Evolutionary conservation across 1,140 invertebrate genomes (phyloP), one percentile per base, ranked within the genome.

Genomic region (Euura saliciscinereae): DNA sequence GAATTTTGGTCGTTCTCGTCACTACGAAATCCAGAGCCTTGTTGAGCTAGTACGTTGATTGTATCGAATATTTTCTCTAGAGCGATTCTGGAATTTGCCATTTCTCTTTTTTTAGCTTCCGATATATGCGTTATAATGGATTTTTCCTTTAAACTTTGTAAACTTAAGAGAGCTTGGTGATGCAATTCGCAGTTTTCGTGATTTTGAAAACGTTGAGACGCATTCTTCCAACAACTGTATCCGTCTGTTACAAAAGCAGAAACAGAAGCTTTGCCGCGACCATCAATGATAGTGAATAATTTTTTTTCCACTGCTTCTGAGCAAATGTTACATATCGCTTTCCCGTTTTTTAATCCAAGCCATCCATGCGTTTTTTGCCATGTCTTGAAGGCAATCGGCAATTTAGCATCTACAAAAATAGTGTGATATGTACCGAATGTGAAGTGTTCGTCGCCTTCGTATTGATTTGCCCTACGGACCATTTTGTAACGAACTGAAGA

Each of bases 21-120:
- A 45, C 75, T 72, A n/a, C 72, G 51, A 10, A 73, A 67, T 45
- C 72, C 75, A 45, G 74, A 45, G 43, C 73, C 73, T 74, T 76
- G 75, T 28, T 66, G 46, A 28, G 59, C 72, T 46, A 76, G 64
- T 6, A 76, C 11, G 11, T 65, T 65, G 43, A 76, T 46, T 2
- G 68, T 71, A 45, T 45, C 65, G 45, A 76, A 74, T 43, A 76
- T 74, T 69, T 74, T 74, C 65, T 70, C 28, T 45, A 74, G 45
- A 45, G 73, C 73, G 5, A 68, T 73, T 44, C 75, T 65, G 51
- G 66, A 46, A 6, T 73, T 66, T 8, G 72, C 65, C 71, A 76
- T 74, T 72, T 74, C 68, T 71, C 71, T 74, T 70, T 69, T 66
- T 43, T 70, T 45, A 43, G 66, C 42, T 3, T 70, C 59, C 6